Evolutionary conservation across 2,888 invertebrate species (phyloP).

Genomic region (Sphecodes monilicornis): DNA sequence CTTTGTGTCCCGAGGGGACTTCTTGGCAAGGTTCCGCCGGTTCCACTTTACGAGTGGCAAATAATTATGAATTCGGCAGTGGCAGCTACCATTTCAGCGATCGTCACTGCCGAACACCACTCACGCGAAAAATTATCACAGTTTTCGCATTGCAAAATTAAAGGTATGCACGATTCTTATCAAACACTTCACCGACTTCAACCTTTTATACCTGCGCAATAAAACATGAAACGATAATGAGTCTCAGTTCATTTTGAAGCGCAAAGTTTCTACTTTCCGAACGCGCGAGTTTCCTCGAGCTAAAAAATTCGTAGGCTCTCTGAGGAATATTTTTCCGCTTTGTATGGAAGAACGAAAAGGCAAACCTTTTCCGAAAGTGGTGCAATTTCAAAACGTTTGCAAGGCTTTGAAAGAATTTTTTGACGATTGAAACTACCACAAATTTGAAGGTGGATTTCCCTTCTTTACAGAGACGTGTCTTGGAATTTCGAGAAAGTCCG

Average conservation of each 20-base stretch:
- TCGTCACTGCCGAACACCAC: neutral
- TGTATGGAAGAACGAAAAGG: too few species aligned
- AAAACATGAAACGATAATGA: neutral
- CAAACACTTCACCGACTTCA: neutral
- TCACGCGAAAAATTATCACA: neutral
- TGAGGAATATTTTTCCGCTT: neutral
- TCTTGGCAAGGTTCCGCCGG: conserved; percentile 56
- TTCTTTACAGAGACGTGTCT: too few species aligned
- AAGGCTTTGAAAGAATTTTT: too few species aligned
- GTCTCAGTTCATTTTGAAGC: neutral
- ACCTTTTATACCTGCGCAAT: neutral
- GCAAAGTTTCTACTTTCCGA: neutral
- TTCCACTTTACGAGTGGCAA: conserved; percentile 48
- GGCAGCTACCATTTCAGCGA: neutral
- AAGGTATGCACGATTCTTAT: neutral
- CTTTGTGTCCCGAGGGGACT: conserved; percentile 39
- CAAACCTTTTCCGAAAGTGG: too few species aligned
- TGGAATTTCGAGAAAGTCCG: too few species aligned
- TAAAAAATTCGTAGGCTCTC: neutral
- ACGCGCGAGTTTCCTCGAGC: fast-evolving
- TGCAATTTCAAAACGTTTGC: too few species aligned
- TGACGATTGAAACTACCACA: too few species aligned
- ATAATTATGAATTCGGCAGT: conserved; percentile 53
- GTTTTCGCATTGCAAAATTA: neutral
- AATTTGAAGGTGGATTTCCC: too few species aligned